phyloP scores from a whole-genome alignment of 2,888 invertebrate species.

The Cephus spinipes region DNA sequence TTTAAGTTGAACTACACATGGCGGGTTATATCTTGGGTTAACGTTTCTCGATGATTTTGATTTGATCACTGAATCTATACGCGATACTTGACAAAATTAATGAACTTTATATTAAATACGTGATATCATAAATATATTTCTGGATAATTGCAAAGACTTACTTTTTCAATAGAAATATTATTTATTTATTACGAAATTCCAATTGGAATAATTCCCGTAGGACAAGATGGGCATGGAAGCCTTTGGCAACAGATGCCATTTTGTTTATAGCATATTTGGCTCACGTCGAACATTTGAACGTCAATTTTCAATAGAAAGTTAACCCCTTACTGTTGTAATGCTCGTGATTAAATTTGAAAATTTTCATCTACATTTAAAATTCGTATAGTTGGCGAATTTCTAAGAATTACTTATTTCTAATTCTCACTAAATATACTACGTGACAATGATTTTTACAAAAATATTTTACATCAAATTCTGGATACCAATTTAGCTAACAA shows the following conservation, averaged over 20 bases:
- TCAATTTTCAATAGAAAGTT: background rate
- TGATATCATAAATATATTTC: background rate
- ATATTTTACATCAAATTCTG: background rate
- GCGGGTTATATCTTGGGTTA: background rate
- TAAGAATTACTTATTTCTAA: background rate
- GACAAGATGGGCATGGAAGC: slow-evolving; percentile 14
- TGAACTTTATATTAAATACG: background rate
- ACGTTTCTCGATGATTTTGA: background rate
- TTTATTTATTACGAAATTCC: slow-evolving; percentile 2
- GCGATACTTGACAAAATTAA: background rate
- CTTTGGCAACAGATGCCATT: slow-evolving; percentile 31
- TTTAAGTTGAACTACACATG: background rate
- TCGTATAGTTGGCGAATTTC: background rate
- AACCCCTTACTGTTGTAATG: background rate
- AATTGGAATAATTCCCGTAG: background rate
- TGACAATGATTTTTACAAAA: background rate
- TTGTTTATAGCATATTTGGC: slow-evolving; percentile 28
- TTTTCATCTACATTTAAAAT: background rate
- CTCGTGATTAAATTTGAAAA: too few species aligned
- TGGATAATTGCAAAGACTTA: background rate
- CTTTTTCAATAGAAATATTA: background rate
- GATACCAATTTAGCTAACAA: background rate
- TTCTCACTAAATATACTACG: background rate
- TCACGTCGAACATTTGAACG: slow-evolving; percentile 19
- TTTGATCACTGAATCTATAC: background rate